These are phyloP conservation scores for Darevskia mixta DNA, from an alignment of 2,797 vertebrate species.

Conservation along the genomic window DNA sequence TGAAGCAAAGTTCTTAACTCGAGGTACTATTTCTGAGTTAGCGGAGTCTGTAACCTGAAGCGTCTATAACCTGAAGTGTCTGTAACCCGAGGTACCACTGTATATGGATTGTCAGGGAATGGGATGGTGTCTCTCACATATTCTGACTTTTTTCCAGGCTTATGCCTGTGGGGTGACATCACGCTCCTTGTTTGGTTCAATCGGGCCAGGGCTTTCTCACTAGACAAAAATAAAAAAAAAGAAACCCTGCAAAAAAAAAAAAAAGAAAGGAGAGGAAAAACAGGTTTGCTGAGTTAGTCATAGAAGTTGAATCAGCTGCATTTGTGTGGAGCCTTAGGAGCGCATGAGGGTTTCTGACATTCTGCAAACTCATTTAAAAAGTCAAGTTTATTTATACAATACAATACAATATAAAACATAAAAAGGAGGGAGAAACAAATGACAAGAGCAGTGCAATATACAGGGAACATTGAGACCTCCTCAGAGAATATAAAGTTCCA, in stretches of 20 bases:
- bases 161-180: neutral
- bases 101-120: neutral
- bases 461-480: too few relatives aligned
- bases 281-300: slow-evolving; percentile 36
- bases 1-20: too few relatives aligned
- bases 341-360: neutral
- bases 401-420: too few relatives aligned
- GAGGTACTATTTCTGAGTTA: too few relatives aligned
- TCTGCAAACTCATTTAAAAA: slow-evolving; percentile 14
- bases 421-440: too few relatives aligned
- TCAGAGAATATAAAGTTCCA: too few relatives aligned
- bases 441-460: too few relatives aligned
- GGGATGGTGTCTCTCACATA: neutral
- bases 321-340: neutral
- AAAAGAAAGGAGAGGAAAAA: neutral
- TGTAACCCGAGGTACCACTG: too few relatives aligned
- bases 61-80: too few relatives aligned
- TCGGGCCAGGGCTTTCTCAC: slow-evolving; percentile 22
- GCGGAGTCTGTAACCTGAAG: too few relatives aligned
- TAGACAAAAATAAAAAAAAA: neutral
- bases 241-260: neutral
- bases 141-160: slow-evolving; percentile 5
- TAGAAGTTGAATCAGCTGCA: neutral
- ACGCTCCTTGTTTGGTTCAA: slow-evolving; percentile 2
- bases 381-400: slow-evolving; percentile 9